Evolutionary conservation across 2,113 vertebrate species (phyloP), one percentile per base, ranked within the genome.

Genomic region (Butastur rufipennis): DNA sequence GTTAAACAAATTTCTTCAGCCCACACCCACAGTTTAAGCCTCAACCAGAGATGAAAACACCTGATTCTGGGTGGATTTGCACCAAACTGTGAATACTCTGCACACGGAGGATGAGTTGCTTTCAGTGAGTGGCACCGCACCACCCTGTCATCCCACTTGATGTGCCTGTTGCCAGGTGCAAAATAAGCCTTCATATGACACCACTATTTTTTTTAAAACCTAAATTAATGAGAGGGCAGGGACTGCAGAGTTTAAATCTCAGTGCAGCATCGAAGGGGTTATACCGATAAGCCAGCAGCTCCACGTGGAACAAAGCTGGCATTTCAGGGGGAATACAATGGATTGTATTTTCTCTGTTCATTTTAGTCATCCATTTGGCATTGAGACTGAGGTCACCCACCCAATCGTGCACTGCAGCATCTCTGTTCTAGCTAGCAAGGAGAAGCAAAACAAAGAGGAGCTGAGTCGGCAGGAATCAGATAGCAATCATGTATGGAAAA

Each of bases 391-490:
- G 95, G 86, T 97, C 96, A 96, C 89, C 93, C 93, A 85, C 84
- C 94, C 94, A 34, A 13, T 3, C 63, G 12, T 14, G 86, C 93
- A 32, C 86, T 88, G 95, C 96, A 93, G 93, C 94, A 78, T 87
- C 96, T 63, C 92, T 86, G 91, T 67, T 59, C 75, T 9, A 56
- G 91, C 48, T 6, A 66, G 93, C 92, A 71, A 70, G 96, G 92
- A 97, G 89, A 38, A 17, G 92, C 53, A 20, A 52, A 75, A 96
- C 97, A 97, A 96, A 97, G 95, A 66, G 90, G 77, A 88, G 96
- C 96, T 94, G 96, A 97, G 94, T 92, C 23, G 59, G 94, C 95
- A 97, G 92, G 75, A 81, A 13, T 4, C 1, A 26, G 87, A 3
- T 16, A 18, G 88, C 73, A 13, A 7, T 34, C 38, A 1, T 10